Conservation (phyloP, 2,797 vertebrate species). For the Anas flavirostris region DNA sequence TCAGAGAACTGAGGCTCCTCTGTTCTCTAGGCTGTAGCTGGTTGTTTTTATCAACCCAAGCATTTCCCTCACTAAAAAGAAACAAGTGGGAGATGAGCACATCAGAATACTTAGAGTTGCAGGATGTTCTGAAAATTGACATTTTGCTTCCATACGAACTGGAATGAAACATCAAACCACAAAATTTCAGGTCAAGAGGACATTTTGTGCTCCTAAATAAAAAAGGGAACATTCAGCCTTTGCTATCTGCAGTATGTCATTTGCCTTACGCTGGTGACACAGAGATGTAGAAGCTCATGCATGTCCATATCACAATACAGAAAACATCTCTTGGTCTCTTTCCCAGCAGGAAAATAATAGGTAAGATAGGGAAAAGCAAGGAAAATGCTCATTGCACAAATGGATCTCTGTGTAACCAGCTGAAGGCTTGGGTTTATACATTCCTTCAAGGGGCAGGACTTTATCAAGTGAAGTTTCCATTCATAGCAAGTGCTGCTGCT, state of each 20-base stretch:
- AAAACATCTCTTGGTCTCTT: background rate
- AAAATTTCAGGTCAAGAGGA: background rate
- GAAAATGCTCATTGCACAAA: rapidly evolving
- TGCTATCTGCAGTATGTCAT: background rate
- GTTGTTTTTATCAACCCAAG: background rate
- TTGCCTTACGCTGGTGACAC: background rate
- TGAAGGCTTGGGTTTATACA: too few species aligned
- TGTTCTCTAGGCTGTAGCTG: background rate
- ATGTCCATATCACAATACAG: background rate
- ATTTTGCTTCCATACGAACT: background rate
- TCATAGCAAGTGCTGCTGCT: background rate
- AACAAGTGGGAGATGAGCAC: background rate
- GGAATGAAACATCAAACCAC: background rate
- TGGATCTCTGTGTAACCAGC: background rate
- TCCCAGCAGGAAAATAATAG: background rate
- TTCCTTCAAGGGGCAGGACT: background rate
- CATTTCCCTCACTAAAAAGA: background rate
- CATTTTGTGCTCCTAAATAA: background rate
- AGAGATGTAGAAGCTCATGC: background rate
- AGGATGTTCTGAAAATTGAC: background rate
- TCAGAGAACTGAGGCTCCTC: background rate
- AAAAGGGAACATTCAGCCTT: background rate
- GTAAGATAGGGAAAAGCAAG: background rate
- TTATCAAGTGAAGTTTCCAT: background rate
- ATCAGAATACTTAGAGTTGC: background rate